phyloP scores from a whole-genome alignment of 2,888 invertebrate species.

The Clunio marinus region DNA sequence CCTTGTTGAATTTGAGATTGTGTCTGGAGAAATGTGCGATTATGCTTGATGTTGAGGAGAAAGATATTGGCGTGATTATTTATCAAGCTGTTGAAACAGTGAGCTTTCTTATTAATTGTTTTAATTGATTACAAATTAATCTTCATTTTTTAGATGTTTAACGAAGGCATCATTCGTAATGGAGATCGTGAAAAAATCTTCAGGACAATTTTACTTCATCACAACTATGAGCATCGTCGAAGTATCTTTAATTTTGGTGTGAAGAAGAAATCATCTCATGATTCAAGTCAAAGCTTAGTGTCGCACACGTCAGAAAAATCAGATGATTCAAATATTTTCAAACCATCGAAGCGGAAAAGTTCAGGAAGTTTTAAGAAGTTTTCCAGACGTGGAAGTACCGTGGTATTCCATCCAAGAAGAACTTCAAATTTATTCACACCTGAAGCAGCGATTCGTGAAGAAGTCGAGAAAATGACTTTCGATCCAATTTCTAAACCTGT shows the following conservation, averaged over 20 bases:
- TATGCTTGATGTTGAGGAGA: constrained; percentile 82
- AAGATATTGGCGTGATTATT: constrained; percentile 80
- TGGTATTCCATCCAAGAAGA: background rate
- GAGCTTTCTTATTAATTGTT: background rate
- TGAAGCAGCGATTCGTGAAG: no score
- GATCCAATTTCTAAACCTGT: no score
- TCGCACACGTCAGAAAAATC: background rate
- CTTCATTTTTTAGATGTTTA: background rate
- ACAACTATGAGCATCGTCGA: background rate
- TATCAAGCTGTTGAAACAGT: constrained; percentile 63
- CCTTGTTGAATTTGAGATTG: constrained; percentile 79
- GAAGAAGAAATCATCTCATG: background rate
- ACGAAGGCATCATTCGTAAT: background rate
- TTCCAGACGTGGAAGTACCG: background rate
- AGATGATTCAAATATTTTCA: background rate
- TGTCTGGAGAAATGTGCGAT: constrained; percentile 87
- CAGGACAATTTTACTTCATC: background rate
- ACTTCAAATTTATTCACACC: background rate
- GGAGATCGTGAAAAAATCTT: constrained; percentile 11
- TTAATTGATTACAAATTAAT: background rate
- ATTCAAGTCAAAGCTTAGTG: background rate
- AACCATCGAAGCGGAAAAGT: background rate
- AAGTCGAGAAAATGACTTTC: constrained; percentile 45
- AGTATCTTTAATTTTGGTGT: background rate
- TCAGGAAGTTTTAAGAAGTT: background rate